Conservation (phyloP, 2,797 vertebrate species). For the Phrynocephalus guinanensis region DNA sequence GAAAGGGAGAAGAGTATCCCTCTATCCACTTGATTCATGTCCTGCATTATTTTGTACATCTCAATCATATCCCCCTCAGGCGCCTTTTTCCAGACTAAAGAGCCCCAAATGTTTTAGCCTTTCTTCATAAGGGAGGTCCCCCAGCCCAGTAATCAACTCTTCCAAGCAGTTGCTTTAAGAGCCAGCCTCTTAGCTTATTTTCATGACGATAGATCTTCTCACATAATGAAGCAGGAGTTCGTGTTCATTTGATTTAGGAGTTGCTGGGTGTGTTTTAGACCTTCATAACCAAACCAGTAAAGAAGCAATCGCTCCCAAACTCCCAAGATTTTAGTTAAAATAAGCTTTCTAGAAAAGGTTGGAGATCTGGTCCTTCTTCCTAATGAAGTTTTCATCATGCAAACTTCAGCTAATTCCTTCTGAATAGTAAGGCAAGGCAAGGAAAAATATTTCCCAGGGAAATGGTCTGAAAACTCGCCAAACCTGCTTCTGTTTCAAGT, state of each 20-base stretch:
- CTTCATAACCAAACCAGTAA: neutral
- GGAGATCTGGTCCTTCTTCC: neutral
- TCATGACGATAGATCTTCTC: neutral
- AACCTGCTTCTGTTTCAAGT: neutral
- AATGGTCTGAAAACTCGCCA: constrained; percentile 7
- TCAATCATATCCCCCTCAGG: no score
- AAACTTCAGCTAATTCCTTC: neutral
- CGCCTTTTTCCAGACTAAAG: no score
- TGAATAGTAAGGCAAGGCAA: neutral
- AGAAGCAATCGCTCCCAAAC: neutral
- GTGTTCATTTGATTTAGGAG: neutral
- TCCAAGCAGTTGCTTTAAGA: neutral
- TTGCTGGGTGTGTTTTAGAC: neutral
- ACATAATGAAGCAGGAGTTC: neutral
- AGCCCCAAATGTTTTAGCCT: no score
- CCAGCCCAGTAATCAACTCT: neutral
- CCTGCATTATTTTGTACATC: no score
- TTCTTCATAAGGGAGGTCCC: no score
- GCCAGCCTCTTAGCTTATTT: neutral
- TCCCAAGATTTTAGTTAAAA: neutral
- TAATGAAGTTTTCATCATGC: neutral
- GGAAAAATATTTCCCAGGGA: neutral
- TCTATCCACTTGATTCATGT: no score
- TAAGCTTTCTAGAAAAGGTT: neutral
- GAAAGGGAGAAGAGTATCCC: no score